Percentiles rank a stretch among this genome's conserved stretches.
Evolutionary conservation across 1,140 invertebrate species (phyloP).

Genomic region (Gyrodactylus salaris): DNA sequence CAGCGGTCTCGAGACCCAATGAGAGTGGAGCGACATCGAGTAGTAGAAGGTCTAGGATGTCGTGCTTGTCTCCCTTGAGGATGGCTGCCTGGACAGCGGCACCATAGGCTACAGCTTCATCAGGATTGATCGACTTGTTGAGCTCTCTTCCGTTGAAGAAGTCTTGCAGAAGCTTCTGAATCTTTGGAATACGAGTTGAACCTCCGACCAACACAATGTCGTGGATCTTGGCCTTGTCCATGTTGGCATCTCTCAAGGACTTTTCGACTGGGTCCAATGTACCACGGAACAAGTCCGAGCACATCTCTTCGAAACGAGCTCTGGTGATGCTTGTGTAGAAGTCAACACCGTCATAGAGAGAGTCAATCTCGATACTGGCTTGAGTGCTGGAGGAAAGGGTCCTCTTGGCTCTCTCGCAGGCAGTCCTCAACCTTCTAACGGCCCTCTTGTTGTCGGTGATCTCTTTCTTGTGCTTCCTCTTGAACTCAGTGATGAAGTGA

Average conservation of each 20-base stretch:
- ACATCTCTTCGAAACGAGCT: conserved; percentile 38
- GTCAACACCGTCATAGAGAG: conserved; percentile 33
- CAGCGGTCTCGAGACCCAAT: conserved; percentile 31
- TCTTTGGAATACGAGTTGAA: conserved; percentile 3
- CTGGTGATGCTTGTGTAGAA: conserved; percentile 20
- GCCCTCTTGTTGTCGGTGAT: conserved; percentile 13
- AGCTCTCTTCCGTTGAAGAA: conserved; percentile 7
- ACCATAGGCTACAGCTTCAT: conserved; percentile 40
- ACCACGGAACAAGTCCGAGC: conserved; percentile 17
- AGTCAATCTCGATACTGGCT: conserved; percentile 32
- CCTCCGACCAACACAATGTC: conserved; percentile 8
- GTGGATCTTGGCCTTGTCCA: conserved; percentile 5
- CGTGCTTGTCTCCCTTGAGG: conserved; percentile 25
- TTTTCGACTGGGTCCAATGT: conserved; percentile 33
- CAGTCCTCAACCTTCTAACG: conserved; percentile 25
- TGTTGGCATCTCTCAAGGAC: conserved; percentile 3
- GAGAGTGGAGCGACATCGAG: conserved; percentile 32
- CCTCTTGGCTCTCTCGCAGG: conserved; percentile 30
- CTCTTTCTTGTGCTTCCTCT: conserved; percentile 15
- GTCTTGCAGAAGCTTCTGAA: conserved; percentile 35
- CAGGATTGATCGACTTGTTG: conserved; percentile 23
- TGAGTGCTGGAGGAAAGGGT: conserved; percentile 17
- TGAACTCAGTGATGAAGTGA: conserved; percentile 16
- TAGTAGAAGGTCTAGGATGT: conserved; percentile 28
- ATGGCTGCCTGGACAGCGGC: conserved; percentile 25